Conservation (phyloP, 2,797 vertebrate genomes). For the Rhynchonycteris naso region DNA sequence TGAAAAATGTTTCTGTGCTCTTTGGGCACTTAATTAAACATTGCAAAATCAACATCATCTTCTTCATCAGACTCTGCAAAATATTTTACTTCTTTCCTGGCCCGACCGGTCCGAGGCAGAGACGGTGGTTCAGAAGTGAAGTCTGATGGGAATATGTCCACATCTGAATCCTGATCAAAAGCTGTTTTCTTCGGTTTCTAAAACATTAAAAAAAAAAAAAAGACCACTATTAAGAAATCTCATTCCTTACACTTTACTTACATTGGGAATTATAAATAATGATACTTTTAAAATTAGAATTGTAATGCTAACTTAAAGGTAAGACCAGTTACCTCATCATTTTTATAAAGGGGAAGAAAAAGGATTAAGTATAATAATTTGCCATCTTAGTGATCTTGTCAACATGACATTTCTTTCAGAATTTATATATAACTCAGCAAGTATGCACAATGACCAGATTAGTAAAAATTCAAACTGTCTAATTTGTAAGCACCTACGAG, state of each 20-base stretch:
- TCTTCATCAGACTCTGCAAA: slow-evolving; percentile 95
- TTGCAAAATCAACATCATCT: slow-evolving; percentile 91
- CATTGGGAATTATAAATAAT: slow-evolving; percentile 18
- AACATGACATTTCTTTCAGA: slow-evolving; percentile 1
- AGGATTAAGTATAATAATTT: neutral
- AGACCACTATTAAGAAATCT: neutral
- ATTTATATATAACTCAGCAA: neutral
- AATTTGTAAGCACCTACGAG: neutral
- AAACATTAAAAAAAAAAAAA: slow-evolving; percentile 54
- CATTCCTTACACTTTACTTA: slow-evolving; percentile 14
- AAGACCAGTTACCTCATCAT: neutral
- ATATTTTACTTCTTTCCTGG: slow-evolving; percentile 97
- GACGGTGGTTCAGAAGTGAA: slow-evolving; percentile 84
- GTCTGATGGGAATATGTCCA: slow-evolving; percentile 89
- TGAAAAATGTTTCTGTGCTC: slow-evolving; percentile 87
- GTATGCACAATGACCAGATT: neutral
- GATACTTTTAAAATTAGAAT: slow-evolving; percentile 24
- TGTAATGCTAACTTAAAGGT: neutral
- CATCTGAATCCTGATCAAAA: slow-evolving; percentile 90
- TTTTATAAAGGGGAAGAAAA: slow-evolving; percentile 3
- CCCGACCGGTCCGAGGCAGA: slow-evolving; percentile 91
- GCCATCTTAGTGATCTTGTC: neutral
- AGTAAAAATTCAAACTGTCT: neutral
- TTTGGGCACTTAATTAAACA: slow-evolving; percentile 94
- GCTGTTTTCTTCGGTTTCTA: slow-evolving; percentile 93